A percentile compares a stretch with the other conserved stretches of the same genome.
phyloP scores from a whole-genome alignment of 2,888 invertebrate species.

The Heliconius charithonia region DNA sequence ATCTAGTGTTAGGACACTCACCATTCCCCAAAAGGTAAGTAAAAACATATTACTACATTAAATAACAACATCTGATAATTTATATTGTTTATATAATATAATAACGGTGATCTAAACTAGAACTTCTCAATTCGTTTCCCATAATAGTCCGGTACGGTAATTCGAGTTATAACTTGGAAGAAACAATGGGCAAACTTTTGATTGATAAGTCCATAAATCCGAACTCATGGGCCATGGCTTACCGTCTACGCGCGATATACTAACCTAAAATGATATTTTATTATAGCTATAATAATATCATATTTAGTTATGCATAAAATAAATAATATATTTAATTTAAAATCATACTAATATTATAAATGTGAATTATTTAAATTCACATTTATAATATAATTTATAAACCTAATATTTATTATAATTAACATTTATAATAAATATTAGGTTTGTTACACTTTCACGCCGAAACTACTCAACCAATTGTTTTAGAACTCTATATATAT shows the following conservation, averaged over 20 bases:
- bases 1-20: too few species aligned
- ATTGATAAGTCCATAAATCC: conserved; percentile 58
- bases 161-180: conserved; percentile 42
- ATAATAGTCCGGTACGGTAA: conserved; percentile 47
- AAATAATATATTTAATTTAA: too few species aligned
- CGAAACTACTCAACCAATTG: too few species aligned
- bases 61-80: neutral
- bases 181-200: conserved; percentile 59
- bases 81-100: conserved; percentile 14
- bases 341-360: too few species aligned
- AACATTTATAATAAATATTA: too few species aligned
- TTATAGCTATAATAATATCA: neutral
- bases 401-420: too few species aligned
- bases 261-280: conserved; percentile 3
- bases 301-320: neutral
- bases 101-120: conserved; percentile 19
- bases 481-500: too few species aligned
- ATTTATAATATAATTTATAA: too few species aligned
- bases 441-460: too few species aligned
- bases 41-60: neutral
- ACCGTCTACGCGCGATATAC: conserved; percentile 11
- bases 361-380: too few species aligned
- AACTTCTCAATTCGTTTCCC: conserved; percentile 43
- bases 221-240: conserved; percentile 36
- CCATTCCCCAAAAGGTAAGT: too few species aligned